Percentiles rank a stretch among this genome's conserved stretches.
Conservation (phyloP, 2,113 vertebrate genomes). For the Micronycteris hirsuta region DNA sequence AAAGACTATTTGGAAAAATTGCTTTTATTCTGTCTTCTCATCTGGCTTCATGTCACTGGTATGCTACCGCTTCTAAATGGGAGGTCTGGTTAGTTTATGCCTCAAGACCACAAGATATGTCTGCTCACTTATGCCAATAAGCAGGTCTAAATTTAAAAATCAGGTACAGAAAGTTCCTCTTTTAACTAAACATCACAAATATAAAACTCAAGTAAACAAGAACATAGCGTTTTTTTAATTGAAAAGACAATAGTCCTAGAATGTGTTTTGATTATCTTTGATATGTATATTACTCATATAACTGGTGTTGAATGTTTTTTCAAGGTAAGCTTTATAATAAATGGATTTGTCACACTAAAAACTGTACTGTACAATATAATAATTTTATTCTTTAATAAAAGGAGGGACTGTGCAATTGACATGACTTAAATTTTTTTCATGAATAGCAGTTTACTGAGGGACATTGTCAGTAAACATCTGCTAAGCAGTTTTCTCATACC, state of each 20-base stretch:
- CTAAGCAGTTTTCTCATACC: not conserved
- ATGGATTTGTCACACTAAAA: not conserved
- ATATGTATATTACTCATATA: not conserved
- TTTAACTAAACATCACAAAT: not conserved
- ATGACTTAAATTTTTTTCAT: not conserved
- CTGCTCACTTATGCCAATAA: not conserved
- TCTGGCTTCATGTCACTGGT: not conserved
- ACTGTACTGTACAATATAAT: not conserved
- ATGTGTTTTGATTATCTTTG: constrained; percentile 6
- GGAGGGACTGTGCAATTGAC: not conserved
- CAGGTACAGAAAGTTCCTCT: not conserved
- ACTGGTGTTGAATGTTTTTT: not conserved
- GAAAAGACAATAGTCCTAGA: not conserved
- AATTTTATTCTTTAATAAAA: not conserved
- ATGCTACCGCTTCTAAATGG: not conserved
- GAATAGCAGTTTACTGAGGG: not conserved
- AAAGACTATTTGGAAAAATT: not conserved
- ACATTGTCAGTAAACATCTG: not conserved
- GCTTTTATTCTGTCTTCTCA: not conserved
- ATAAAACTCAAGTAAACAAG: not conserved
- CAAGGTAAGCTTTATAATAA: not conserved
- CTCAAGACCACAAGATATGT: not conserved
- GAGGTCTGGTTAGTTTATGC: not conserved
- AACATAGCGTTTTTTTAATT: not conserved
- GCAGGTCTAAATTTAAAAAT: constrained; percentile 4